Base-by-base conservation (phyloP, 2,888 invertebrate species). In the Netelia virgata region DNA sequence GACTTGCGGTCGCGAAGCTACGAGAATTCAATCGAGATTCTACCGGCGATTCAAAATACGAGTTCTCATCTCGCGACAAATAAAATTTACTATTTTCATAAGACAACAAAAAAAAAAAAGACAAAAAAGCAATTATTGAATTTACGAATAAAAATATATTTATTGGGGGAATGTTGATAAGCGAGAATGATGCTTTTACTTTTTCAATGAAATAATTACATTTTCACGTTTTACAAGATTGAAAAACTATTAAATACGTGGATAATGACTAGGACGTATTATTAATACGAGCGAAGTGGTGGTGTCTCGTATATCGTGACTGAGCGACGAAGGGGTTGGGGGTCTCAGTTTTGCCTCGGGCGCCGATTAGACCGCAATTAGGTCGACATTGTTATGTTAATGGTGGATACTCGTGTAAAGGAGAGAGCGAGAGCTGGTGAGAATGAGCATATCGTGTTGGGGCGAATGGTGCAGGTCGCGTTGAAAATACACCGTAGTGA, bases 351-450 rank as follows among this genome's bases (percentile, higher is more conserved):
- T 85, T 86, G 89, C 91, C 88, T 85, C 83, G 85, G 90, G 90
- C 89, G 89, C 87, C 92, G 91, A 93, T 93, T 92, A 93, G 90
- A 83, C 90, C 87, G 89, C 92, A 92, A 93, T 93, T 93, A 93
- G 91, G 87, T 87, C 88, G 89, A 90, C 90, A 93, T 93, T 93
- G 93, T 93, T 90, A 92, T 93, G 93, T 91, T 93, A 92, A 93
- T 92, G 88, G 86, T 87, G 86, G 84, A 86, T 87, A 88, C 88
- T 88, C 87, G 86, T 75, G 57, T 55, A 83, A 61, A 23, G 18
- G 57, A 41, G 72, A 77, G 61, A 70, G 75, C 28, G 55, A 74
- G 72, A 50, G 76, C 36, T 36, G 59, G 82, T 43, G 68, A 70
- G 69, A 77, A 73, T 79, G 68, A 70, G 59, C 85, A 76, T 41